A percentile compares a stretch with the other conserved stretches of the same genome.
Conservation (phyloP, 2,113 vertebrate species). For the Apteryx owenii region DNA sequence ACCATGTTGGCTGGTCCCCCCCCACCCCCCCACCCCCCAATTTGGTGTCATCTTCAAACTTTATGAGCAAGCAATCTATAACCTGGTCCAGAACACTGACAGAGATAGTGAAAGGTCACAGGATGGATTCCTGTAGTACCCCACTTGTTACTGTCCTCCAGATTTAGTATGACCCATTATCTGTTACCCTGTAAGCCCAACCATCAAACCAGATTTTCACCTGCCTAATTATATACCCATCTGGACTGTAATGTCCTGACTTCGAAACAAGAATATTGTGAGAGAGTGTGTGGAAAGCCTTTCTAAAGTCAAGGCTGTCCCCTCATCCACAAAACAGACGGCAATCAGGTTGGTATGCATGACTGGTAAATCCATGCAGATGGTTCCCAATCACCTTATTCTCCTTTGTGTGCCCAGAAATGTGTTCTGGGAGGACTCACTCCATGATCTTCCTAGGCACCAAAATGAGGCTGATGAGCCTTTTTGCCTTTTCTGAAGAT, state of each 20-base stretch:
- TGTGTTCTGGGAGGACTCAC: background rate
- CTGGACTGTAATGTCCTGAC: background rate
- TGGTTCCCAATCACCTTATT: background rate
- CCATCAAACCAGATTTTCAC: background rate
- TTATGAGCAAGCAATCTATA: background rate
- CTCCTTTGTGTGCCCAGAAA: background rate
- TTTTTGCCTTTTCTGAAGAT: background rate
- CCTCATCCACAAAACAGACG: background rate
- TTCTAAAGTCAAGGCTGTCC: background rate
- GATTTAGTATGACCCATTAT: background rate
- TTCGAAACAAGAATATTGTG: background rate
- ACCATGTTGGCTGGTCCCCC: background rate
- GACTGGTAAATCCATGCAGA: background rate
- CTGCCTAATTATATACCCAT: background rate
- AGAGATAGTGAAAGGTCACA: background rate
- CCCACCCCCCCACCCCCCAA: too few species aligned
- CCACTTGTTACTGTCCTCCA: background rate
- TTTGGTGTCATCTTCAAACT: background rate
- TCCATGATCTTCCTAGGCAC: background rate
- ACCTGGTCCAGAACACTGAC: background rate
- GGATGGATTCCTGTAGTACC: background rate
- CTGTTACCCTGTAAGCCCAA: background rate
- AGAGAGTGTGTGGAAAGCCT: background rate
- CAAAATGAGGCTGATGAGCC: background rate
- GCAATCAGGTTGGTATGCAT: background rate